phyloP scores from a whole-genome alignment of 2,113 vertebrate species.

The Cisticola juncidis region DNA sequence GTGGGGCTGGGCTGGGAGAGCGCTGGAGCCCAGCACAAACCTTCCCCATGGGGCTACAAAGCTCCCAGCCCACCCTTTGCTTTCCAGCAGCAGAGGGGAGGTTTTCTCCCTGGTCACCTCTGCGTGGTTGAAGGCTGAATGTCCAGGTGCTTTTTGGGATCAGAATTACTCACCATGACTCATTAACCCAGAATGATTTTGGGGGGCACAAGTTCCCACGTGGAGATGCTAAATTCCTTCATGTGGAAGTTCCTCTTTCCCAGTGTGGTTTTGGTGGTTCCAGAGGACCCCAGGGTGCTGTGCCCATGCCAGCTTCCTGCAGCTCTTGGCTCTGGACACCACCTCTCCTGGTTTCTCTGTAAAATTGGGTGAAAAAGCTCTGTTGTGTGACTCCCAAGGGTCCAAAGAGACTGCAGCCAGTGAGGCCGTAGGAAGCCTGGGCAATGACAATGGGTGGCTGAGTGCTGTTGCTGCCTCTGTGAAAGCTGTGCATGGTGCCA shows the following conservation, averaged over 20 bases:
- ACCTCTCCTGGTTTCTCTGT: background rate
- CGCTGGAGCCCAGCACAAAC: background rate
- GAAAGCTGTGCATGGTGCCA: background rate
- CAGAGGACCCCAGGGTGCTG: background rate
- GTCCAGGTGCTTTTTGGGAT: background rate
- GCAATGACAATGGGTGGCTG: rapidly evolving
- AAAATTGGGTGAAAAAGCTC: background rate
- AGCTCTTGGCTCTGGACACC: rapidly evolving
- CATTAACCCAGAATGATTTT: rapidly evolving
- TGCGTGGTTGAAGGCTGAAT: rapidly evolving
- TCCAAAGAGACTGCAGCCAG: background rate
- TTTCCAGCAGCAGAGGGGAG: rapidly evolving
- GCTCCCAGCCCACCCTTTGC: background rate
- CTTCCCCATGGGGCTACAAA: background rate
- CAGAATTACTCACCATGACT: rapidly evolving
- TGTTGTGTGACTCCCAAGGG: background rate
- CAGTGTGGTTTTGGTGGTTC: background rate
- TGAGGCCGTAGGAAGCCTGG: rapidly evolving
- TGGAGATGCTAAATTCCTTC: rapidly evolving
- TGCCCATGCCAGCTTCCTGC: background rate
- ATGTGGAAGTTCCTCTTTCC: background rate
- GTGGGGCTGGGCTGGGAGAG: background rate
- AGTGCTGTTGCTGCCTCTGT: background rate
- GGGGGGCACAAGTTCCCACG: background rate
- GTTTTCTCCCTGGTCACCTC: background rate